These are phyloP conservation scores for Harpagifer antarcticus DNA, from an alignment of 2,797 vertebrate species.

Conservation along the genomic window DNA sequence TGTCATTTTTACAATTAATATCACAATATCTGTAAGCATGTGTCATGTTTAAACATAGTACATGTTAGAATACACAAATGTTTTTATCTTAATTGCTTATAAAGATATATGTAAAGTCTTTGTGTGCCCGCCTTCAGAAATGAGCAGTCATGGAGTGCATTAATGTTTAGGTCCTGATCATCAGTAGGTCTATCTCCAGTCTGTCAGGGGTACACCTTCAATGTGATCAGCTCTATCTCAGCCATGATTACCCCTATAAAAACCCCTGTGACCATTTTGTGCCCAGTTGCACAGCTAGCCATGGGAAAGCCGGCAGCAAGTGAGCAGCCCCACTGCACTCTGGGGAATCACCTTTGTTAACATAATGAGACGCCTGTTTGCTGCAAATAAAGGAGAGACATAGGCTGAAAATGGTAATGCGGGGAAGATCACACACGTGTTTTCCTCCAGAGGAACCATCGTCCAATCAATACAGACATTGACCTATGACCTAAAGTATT, in stretches of 20 bases:
- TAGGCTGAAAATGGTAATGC: slow-evolving; percentile 41
- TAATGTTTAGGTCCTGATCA: neutral
- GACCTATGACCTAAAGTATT: slow-evolving; percentile 22
- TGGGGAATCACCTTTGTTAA: slow-evolving; percentile 16
- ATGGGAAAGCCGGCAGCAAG: slow-evolving; percentile 8
- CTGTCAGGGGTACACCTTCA: slow-evolving; percentile 3
- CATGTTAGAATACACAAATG: neutral
- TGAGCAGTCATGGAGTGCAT: neutral
- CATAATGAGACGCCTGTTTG: slow-evolving; percentile 41
- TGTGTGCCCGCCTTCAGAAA: neutral
- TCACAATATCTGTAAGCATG: neutral
- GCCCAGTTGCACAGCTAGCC: slow-evolving; percentile 23
- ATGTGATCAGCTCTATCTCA: slow-evolving; percentile 31
- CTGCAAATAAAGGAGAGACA: slow-evolving; percentile 20
- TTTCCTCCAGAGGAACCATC: slow-evolving; percentile 36
- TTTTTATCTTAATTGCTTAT: neutral
- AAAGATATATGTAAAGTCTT: neutral
- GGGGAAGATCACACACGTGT: slow-evolving; percentile 17
- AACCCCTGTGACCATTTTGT: slow-evolving; percentile 44
- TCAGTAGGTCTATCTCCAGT: slow-evolving; percentile 2
- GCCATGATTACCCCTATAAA: slow-evolving; percentile 31
- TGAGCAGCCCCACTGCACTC: neutral
- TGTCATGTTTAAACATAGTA: neutral
- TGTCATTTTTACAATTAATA: neutral
- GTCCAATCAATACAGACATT: slow-evolving; percentile 39